phyloP scores from a whole-genome alignment of 1,140 invertebrate genomes.

The Metaphire vulgaris region DNA sequence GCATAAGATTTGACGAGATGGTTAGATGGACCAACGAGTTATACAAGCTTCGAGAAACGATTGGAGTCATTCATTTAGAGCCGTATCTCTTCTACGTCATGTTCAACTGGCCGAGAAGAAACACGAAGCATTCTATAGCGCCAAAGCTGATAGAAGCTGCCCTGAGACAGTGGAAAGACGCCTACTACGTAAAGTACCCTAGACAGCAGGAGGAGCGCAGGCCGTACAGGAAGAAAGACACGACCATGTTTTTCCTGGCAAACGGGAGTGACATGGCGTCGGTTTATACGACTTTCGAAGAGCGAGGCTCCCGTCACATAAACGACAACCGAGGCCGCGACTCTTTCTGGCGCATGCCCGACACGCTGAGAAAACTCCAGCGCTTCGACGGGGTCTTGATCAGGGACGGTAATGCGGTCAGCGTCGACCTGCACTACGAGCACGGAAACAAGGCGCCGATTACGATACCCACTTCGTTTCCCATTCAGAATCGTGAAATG shows the following conservation, averaged over 20 bases:
- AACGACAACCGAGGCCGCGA: background rate
- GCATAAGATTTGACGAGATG: slow-evolving; percentile 17
- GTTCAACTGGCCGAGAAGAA: slow-evolving; percentile 25
- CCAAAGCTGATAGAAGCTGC: background rate
- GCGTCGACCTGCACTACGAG: background rate
- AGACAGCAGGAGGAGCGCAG: slow-evolving; percentile 27
- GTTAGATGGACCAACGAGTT: background rate
- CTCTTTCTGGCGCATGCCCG: background rate
- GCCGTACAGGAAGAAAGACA: slow-evolving; percentile 30
- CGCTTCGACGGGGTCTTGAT: background rate
- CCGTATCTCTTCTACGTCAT: slow-evolving; percentile 20
- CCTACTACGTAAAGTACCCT: slow-evolving; percentile 25
- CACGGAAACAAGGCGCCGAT: slow-evolving; percentile 1
- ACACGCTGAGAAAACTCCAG: slow-evolving; percentile 1
- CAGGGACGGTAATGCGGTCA: background rate
- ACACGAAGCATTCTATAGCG: background rate
- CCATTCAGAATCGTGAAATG: background rate
- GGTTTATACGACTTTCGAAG: background rate
- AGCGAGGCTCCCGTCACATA: background rate
- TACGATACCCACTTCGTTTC: slow-evolving; percentile 1
- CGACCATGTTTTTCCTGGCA: slow-evolving; percentile 32
- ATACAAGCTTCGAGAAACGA: slow-evolving; percentile 12
- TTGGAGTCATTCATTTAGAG: slow-evolving; percentile 2
- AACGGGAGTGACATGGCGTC: slow-evolving; percentile 25
- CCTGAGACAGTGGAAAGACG: slow-evolving; percentile 11